Conservation (phyloP, 53 echinoderm and acorn worm genomes). For the Arbacia lixula region DNA sequence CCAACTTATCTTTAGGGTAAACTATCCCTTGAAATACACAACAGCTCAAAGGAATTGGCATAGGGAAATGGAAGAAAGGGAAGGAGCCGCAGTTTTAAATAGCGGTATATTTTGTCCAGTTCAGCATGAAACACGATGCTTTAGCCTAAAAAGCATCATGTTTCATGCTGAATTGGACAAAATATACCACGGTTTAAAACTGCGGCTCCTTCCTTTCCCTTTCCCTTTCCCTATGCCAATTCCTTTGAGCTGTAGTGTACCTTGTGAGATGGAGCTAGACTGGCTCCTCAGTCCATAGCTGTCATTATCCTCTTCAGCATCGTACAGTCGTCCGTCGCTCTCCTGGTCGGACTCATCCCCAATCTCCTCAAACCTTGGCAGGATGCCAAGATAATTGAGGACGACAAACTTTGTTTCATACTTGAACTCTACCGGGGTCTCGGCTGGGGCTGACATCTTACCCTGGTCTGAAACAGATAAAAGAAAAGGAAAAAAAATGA, state of each 20-base stretch:
- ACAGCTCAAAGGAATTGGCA: no score
- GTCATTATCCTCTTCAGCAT: conserved; percentile 7
- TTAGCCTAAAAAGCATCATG: no score
- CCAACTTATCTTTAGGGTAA: no score
- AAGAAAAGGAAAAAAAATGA: background rate
- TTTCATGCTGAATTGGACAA: no score
- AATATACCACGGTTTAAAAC: no score
- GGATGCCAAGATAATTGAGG: conserved; percentile 79
- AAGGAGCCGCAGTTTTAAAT: no score
- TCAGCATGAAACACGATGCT: no score
- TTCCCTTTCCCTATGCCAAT: background rate
- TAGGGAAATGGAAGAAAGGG: no score
- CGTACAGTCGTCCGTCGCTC: conserved; percentile 3
- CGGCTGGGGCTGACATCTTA: conserved; percentile 50
- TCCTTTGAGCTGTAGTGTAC: background rate
- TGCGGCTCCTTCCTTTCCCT: no score
- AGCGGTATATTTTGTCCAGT: no score
- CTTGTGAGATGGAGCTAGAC: conserved; percentile 14
- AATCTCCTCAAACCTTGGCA: conserved; percentile 50
- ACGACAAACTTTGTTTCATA: conserved; percentile 94
- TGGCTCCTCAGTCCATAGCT: conserved; percentile 41
- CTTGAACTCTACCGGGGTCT: conserved; percentile 85
- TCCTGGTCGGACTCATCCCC: conserved; percentile 20
- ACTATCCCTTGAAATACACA: no score
- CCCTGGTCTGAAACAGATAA: background rate